Conservation (phyloP, 2,797 vertebrate species). For the Sebastes vulpes region DNA sequence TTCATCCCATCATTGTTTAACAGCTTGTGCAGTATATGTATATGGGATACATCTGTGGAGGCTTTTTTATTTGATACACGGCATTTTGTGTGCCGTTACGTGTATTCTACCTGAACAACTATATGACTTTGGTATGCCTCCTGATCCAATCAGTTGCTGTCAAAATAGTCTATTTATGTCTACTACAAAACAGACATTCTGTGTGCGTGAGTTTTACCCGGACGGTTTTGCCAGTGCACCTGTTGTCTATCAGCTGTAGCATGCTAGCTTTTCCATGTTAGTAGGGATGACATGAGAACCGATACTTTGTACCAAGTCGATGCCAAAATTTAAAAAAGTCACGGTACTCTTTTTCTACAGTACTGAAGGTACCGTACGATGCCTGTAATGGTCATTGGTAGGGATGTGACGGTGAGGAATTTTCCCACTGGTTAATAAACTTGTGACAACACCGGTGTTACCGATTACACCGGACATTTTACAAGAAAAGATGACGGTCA, state of each 20-base stretch:
- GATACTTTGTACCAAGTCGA: no score
- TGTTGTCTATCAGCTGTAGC: not conserved
- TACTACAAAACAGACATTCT: not conserved
- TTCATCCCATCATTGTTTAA: not conserved
- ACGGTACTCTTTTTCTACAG: no score
- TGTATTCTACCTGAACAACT: not conserved
- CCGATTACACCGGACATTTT: no score
- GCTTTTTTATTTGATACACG: not conserved
- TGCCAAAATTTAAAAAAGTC: no score
- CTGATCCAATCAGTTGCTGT: not conserved
- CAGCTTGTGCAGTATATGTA: not conserved
- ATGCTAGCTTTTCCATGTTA: not conserved
- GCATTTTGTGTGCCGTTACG: no score
- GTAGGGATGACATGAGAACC: no score
- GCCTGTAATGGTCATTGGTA: no score
- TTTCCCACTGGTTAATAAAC: no score
- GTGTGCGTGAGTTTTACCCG: not conserved
- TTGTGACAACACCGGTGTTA: no score
- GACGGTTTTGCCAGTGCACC: not conserved
- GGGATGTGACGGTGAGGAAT: no score
- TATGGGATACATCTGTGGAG: not conserved
- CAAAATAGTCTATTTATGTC: not conserved
- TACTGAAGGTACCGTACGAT: no score
- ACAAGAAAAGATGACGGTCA: no score
- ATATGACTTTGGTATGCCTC: not conserved